Evolutionary conservation across 2,797 vertebrate species (phyloP).

Genomic region (Phoebastria nigripes): DNA sequence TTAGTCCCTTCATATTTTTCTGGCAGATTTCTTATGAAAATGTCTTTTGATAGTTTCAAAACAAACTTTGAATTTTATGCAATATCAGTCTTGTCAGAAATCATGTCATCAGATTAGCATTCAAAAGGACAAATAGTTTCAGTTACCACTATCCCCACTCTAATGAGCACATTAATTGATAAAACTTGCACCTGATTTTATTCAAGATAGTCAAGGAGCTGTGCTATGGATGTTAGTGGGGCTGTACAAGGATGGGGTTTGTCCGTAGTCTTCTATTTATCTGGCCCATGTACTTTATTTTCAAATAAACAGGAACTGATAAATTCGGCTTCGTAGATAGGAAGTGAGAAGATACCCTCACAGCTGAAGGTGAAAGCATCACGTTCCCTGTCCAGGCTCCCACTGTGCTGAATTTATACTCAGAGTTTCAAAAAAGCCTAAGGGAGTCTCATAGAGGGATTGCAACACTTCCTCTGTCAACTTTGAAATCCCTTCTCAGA

Average conservation of each 20-base stretch:
- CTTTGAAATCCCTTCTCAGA: background rate
- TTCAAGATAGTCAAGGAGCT: background rate
- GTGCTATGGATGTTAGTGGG: background rate
- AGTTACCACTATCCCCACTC: background rate
- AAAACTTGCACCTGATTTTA: background rate
- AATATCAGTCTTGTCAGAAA: background rate
- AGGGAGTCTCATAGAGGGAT: background rate
- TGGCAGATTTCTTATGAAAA: background rate
- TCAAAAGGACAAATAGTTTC: background rate
- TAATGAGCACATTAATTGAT: background rate
- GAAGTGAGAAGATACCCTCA: constrained; percentile 44
- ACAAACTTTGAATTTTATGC: background rate
- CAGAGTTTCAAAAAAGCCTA: background rate
- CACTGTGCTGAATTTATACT: background rate
- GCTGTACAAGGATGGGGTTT: background rate
- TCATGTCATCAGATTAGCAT: background rate
- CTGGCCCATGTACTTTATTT: background rate
- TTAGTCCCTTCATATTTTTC: background rate
- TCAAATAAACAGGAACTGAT: constrained; percentile 22
- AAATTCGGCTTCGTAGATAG: constrained; percentile 15
- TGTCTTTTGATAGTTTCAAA: background rate
- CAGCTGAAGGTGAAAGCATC: constrained; percentile 65
- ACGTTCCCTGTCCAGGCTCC: constrained; percentile 35
- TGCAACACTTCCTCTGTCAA: background rate
- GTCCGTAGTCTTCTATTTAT: background rate